phyloP scores from a whole-genome alignment of 2,888 invertebrate genomes.

The Plagodis pulveraria region DNA sequence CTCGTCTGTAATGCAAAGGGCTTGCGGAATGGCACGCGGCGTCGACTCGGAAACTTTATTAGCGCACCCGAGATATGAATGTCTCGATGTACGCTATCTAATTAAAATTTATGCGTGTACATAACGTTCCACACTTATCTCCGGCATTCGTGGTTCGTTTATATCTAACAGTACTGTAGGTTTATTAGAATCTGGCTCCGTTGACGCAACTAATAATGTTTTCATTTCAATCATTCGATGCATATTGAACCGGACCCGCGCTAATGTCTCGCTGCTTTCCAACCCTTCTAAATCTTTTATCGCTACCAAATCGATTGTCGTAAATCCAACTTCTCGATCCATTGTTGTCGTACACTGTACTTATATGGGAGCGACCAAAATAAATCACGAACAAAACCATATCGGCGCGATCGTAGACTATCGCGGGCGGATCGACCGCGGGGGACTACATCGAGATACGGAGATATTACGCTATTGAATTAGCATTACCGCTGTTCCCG shows the following conservation, averaged over 20 bases:
- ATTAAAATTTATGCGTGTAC: constrained; percentile 64
- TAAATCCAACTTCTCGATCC: constrained; percentile 72
- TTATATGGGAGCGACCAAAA: constrained; percentile 82
- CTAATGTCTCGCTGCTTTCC: constrained; percentile 52
- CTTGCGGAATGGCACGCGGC: constrained; percentile 39
- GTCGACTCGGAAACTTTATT: constrained; percentile 47
- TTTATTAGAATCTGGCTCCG: constrained; percentile 41
- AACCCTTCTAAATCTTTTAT: constrained; percentile 72
- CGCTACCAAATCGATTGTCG: constrained; percentile 80
- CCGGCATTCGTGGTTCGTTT: constrained; percentile 44
- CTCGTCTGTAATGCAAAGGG: constrained; percentile 21
- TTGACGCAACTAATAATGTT: constrained; percentile 40
- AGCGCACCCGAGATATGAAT: constrained; percentile 53
- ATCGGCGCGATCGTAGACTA: constrained; percentile 79
- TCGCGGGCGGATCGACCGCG: constrained; percentile 67
- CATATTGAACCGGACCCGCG: constrained; percentile 42
- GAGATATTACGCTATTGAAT: constrained; percentile 81
- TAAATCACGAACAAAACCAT: constrained; percentile 83
- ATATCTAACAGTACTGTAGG: constrained; percentile 35
- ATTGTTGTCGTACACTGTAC: constrained; percentile 78
- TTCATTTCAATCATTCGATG: constrained; percentile 31
- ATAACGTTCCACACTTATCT: constrained; percentile 60
- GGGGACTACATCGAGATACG: constrained; percentile 69
- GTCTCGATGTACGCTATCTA: constrained; percentile 52
- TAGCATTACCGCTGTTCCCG: constrained; percentile 79